Percentiles rank a stretch among this genome's conserved stretches.
phyloP scores from a whole-genome alignment of 2,888 invertebrate genomes.

The Orthonychiurus folsomi region DNA sequence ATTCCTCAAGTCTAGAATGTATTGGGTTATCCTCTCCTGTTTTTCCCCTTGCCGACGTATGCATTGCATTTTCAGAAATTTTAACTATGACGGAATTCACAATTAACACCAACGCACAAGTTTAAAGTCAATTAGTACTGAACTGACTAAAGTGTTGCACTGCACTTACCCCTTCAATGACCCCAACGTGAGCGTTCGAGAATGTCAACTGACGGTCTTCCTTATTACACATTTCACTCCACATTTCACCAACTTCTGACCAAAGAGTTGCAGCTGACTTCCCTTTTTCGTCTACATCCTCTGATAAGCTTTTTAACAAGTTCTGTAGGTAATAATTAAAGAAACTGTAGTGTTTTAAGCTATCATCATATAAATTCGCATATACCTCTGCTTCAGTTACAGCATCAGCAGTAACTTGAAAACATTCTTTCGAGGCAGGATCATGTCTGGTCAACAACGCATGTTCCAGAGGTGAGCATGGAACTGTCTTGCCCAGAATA shows the following conservation, averaged over 20 bases:
- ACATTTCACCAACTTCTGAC: constrained; percentile 14
- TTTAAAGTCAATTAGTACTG: constrained; percentile 1
- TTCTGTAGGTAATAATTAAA: neutral
- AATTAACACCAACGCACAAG: constrained; percentile 9
- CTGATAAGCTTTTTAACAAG: neutral
- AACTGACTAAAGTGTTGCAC: neutral
- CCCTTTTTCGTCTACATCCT: constrained; percentile 12
- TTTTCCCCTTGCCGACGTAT: constrained; percentile 17
- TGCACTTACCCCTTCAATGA: constrained; percentile 21
- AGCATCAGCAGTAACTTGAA: neutral
- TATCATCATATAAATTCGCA: neutral
- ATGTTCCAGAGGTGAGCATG: neutral
- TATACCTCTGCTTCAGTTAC: neutral
- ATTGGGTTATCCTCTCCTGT: constrained; percentile 15
- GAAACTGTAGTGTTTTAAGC: neutral
- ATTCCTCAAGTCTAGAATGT: constrained; percentile 22
- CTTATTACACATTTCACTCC: constrained; percentile 17
- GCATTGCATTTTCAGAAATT: constrained; percentile 17
- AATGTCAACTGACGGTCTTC: constrained; percentile 24
- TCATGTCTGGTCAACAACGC: neutral
- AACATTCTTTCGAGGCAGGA: neutral
- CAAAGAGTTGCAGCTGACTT: constrained; percentile 12
- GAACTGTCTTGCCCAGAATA: constrained; percentile 10
- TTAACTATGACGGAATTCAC: too few species aligned
- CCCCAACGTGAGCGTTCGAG: constrained; percentile 19